These are phyloP conservation scores for Nyctereutes procyonoides DNA, from an alignment of 2,113 vertebrate genomes.

Conservation along the genomic window DNA sequence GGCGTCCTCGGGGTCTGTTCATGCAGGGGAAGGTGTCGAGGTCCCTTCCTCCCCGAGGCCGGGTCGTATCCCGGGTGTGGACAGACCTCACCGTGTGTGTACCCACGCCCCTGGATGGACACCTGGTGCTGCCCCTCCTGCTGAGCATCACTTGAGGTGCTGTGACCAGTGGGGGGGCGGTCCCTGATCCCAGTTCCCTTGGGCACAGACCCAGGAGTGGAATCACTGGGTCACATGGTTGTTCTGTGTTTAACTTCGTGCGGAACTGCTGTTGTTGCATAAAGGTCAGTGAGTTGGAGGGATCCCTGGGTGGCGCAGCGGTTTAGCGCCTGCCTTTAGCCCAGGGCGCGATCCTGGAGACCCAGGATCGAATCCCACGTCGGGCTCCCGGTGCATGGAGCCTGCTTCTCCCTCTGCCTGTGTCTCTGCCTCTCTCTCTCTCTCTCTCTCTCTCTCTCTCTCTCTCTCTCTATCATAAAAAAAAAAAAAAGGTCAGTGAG, in stretches of 20 bases:
- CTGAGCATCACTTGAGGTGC: neutral
- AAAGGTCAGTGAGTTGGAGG: neutral
- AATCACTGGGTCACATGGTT: neutral
- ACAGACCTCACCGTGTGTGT: rapidly evolving
- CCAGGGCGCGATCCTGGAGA: no score
- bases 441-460: no score
- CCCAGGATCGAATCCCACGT: no score
- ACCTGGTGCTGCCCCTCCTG: neutral
- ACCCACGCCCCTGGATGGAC: neutral
- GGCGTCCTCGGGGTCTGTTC: neutral
- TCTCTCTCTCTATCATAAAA: no score
- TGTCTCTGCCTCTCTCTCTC: no score
- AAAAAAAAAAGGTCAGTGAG: neutral
- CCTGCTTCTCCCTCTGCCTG: no score
- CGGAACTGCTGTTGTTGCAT: neutral
- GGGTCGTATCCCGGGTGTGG: neutral
- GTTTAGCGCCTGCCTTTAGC: no score
- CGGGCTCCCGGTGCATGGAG: no score
- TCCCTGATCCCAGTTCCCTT: neutral
- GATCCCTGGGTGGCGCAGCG: no score
- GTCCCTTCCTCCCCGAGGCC: neutral
- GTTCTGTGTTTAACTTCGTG: neutral
- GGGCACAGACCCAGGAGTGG: neutral
- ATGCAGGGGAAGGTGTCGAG: rapidly evolving
- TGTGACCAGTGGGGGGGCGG: rapidly evolving